Conservation (phyloP, 1,140 invertebrate species). For the Bombus superbus region DNA sequence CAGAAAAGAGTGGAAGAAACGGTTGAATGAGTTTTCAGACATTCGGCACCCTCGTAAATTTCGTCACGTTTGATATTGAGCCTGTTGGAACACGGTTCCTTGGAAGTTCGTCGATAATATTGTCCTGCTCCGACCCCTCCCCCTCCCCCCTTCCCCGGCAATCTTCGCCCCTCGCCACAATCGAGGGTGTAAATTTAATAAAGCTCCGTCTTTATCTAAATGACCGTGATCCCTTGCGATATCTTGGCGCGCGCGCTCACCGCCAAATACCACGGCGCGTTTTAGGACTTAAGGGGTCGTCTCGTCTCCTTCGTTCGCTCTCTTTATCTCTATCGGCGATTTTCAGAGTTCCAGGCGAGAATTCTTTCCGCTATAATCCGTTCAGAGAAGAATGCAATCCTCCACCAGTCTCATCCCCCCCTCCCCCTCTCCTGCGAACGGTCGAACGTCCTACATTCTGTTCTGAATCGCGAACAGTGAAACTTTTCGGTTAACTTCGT, state of each 20-base stretch:
- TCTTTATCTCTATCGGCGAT: conserved; percentile 65
- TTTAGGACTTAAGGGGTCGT: background rate
- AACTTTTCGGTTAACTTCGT: conserved; percentile 24
- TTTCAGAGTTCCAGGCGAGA: conserved; percentile 51
- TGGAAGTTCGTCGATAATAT: conserved; percentile 29
- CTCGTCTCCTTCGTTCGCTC: background rate
- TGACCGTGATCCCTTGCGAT: conserved; percentile 64
- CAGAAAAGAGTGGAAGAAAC: background rate
- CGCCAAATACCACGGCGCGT: background rate
- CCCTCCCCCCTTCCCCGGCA: background rate
- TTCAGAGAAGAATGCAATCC: conserved; percentile 71
- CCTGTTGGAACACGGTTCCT: background rate
- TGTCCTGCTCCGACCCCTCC: too few species aligned
- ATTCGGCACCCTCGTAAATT: background rate
- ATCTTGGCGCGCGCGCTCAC: conserved; percentile 45
- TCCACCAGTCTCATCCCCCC: background rate
- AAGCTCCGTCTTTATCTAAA: conserved; percentile 77
- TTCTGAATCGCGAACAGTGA: conserved; percentile 11
- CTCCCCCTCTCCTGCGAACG: background rate
- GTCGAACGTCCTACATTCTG: conserved; percentile 38
- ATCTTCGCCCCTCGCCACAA: too few species aligned
- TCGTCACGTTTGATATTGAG: background rate
- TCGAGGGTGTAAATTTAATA: conserved; percentile 75
- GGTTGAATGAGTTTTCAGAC: background rate
- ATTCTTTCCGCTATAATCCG: conserved; percentile 73